Percentiles rank a stretch among this genome's conserved stretches.
Evolutionary conservation across 2,113 vertebrate genomes (phyloP).

Genomic region (Grammomys surdaster): DNA sequence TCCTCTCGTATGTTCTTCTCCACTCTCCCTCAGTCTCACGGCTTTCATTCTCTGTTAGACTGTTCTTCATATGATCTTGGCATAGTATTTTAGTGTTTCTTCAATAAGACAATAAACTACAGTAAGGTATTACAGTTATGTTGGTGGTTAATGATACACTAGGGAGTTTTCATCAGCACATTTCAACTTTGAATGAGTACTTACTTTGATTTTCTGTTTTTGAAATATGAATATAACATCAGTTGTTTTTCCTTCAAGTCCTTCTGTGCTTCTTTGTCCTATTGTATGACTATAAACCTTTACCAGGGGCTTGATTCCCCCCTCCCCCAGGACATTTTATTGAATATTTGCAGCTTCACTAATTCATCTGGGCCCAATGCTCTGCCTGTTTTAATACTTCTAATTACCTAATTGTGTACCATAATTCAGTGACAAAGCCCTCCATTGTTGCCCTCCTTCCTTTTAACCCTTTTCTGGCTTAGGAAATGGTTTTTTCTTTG

Average conservation of each 20-base stretch:
- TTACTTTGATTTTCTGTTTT: conserved; percentile 68
- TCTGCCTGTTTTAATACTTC: conserved; percentile 83
- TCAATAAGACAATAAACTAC: conserved; percentile 58
- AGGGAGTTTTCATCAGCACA: conserved; percentile 59
- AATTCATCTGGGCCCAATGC: conserved; percentile 78
- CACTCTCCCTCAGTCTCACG: neutral
- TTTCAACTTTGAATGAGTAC: conserved; percentile 65
- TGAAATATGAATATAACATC: conserved; percentile 43
- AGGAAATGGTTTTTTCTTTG: conserved; percentile 24
- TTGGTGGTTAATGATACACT: conserved; percentile 64
- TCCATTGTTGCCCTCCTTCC: conserved; percentile 72
- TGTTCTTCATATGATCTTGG: conserved; percentile 27
- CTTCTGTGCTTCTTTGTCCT: conserved; percentile 62
- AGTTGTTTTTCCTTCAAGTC: conserved; percentile 63
- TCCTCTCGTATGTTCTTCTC: too few species aligned
- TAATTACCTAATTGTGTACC: conserved; percentile 81
- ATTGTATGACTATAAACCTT: conserved; percentile 63
- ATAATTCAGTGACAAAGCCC: conserved; percentile 67
- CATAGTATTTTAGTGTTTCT: conserved; percentile 49
- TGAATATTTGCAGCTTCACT: conserved; percentile 77
- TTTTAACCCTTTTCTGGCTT: conserved; percentile 80
- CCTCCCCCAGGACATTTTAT: conserved; percentile 69
- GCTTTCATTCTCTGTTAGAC: neutral
- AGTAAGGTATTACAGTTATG: conserved; percentile 46
- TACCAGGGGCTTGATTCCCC: conserved; percentile 69